Conservation (phyloP, 2,113 vertebrate genomes). For the Promerops cafer region DNA sequence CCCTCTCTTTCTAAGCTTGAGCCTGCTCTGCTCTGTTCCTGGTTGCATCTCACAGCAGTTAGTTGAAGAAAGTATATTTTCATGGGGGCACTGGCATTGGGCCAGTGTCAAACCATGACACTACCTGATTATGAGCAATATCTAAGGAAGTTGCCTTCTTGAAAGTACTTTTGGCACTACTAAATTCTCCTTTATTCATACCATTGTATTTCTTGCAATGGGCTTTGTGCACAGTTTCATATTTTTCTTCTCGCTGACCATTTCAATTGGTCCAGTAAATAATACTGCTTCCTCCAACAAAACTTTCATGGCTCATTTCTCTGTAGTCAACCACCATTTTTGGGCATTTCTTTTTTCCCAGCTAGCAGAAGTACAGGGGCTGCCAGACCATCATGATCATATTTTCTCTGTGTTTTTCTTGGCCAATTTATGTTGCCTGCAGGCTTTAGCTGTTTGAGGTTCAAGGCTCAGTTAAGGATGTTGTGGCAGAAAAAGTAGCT, state of each 20-base stretch:
- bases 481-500: neutral
- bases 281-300: neutral
- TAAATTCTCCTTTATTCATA: neutral
- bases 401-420: neutral
- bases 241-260: neutral
- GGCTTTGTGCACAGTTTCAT: neutral
- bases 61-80: too few species aligned
- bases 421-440: neutral
- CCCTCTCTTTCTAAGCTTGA: too few species aligned
- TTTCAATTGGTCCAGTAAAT: neutral
- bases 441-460: neutral
- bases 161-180: neutral
- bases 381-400: accelerated
- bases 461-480: neutral
- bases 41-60: too few species aligned
- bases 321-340: neutral
- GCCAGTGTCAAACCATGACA: too few species aligned
- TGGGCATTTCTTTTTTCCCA: neutral
- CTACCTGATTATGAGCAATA: neutral
- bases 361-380: neutral
- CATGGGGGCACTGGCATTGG: too few species aligned
- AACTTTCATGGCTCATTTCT: neutral
- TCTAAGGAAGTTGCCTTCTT: neutral
- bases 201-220: neutral
- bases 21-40: too few species aligned